Evolutionary conservation across 2,113 vertebrate genomes (phyloP).

Genomic region (Pristiophorus japonicus): DNA sequence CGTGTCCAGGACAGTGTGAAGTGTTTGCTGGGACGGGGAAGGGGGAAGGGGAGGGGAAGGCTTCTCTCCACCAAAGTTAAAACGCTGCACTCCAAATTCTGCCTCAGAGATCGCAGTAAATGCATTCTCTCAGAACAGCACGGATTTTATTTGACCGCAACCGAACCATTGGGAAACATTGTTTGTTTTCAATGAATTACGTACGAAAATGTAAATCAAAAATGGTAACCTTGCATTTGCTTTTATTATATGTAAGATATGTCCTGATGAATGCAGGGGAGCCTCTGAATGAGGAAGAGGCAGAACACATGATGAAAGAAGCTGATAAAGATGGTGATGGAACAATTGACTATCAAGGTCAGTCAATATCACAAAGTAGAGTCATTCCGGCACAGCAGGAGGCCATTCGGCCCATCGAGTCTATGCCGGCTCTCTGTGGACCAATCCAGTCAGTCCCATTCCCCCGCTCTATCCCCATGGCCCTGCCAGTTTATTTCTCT

Average conservation of each 20-base stretch:
- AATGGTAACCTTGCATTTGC: neutral
- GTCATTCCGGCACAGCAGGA: too few relatives aligned
- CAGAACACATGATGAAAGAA: constrained; percentile 62
- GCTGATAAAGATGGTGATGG: constrained; percentile 55
- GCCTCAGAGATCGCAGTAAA: neutral
- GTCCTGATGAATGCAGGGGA: constrained; percentile 55
- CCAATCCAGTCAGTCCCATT: too few relatives aligned
- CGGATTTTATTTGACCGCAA: neutral
- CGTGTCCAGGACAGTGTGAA: neutral
- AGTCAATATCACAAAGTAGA: too few relatives aligned
- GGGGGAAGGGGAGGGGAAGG: too few relatives aligned
- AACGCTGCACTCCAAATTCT: neutral
- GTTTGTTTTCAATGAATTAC: too few relatives aligned
- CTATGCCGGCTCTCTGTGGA: too few relatives aligned
- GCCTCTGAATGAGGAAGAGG: constrained; percentile 53
- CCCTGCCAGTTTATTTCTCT: too few relatives aligned
- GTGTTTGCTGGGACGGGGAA: neutral
- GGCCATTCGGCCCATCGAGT: too few relatives aligned
- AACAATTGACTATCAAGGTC: constrained; percentile 58
- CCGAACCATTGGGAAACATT: neutral
- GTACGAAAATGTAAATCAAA: too few relatives aligned
- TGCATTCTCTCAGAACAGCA: neutral
- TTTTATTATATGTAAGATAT: constrained; percentile 43
- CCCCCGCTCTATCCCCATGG: too few relatives aligned
- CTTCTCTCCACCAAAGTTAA: neutral